Conservation (phyloP, 2,113 vertebrate genomes). For the Progne subis region DNA sequence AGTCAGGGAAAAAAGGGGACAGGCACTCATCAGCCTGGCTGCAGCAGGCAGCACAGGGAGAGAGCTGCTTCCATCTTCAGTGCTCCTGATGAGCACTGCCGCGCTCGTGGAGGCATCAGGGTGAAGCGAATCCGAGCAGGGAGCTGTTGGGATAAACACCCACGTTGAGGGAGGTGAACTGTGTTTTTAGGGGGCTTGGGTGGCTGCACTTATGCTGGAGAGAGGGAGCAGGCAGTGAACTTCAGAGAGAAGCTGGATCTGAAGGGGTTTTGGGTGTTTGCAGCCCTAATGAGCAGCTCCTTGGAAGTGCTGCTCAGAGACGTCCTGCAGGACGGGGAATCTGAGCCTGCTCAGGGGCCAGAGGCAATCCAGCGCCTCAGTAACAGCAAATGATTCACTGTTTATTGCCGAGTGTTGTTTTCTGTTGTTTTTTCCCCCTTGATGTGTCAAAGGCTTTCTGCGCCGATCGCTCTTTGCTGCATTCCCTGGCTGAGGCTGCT, state of each 20-base stretch:
- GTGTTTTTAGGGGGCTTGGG: background rate
- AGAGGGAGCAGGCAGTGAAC: background rate
- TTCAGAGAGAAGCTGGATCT: background rate
- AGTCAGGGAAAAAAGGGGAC: background rate
- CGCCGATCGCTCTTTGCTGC: rapidly evolving
- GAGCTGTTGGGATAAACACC: background rate
- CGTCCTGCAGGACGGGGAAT: background rate
- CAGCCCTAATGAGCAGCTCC: background rate
- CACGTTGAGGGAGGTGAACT: background rate
- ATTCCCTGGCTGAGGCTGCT: background rate
- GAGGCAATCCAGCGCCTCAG: background rate
- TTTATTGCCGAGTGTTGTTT: background rate
- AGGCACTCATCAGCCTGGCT: background rate
- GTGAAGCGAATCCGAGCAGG: background rate
- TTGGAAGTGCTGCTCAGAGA: background rate
- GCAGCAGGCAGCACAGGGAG: background rate
- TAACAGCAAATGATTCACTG: background rate
- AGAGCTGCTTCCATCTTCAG: background rate
- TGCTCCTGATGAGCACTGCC: rapidly evolving
- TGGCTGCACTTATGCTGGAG: background rate
- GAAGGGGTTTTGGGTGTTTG: background rate
- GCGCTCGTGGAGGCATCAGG: background rate
- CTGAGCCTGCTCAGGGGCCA: background rate
- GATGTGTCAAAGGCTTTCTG: background rate
- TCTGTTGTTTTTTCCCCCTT: background rate